Percentiles rank a stretch among this genome's conserved stretches.
Evolutionary conservation across 1,140 invertebrate genomes (phyloP).

Genomic region (Augochlora pura): DNA sequence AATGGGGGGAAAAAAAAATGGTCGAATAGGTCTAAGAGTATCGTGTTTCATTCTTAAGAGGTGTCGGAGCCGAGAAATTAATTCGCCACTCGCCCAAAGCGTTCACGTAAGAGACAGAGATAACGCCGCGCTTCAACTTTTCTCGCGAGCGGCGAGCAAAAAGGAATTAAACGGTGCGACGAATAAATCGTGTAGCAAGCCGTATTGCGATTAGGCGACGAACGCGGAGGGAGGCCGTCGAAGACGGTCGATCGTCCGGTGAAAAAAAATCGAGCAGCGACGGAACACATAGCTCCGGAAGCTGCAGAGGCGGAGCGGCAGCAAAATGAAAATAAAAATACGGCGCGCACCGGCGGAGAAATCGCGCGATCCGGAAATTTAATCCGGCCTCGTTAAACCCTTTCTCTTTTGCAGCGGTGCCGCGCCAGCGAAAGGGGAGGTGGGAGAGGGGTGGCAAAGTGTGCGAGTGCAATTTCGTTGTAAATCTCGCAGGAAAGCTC

Average conservation of each 20-base stretch:
- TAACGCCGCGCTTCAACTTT: too few species aligned
- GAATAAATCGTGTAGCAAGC: too few species aligned
- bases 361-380: conserved; percentile 38
- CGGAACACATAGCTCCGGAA: background rate
- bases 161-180: too few species aligned
- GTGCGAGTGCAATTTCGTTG: conserved; percentile 51
- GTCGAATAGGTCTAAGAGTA: background rate
- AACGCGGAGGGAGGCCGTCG: too few species aligned
- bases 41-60: background rate
- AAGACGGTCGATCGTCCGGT: background rate
- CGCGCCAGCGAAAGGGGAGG: background rate
- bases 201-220: too few species aligned
- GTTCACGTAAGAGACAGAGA: too few species aligned
- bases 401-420: conserved; percentile 6
- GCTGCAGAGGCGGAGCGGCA: background rate
- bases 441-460: conserved; percentile 3
- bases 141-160: too few species aligned
- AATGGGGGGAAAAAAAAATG: background rate
- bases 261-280: background rate
- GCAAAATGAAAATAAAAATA: conserved; percentile 1
- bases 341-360: background rate
- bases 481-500: conserved; percentile 49
- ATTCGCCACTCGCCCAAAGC: background rate
- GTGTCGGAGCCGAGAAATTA: background rate
- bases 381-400: conserved; percentile 33